A percentile compares a stretch with the other conserved stretches of the same genome.
These are phyloP conservation scores for Trachythela sp. DNA, from an alignment of 64 coral and sea anemone genomes.

Conservation along the genomic window DNA sequence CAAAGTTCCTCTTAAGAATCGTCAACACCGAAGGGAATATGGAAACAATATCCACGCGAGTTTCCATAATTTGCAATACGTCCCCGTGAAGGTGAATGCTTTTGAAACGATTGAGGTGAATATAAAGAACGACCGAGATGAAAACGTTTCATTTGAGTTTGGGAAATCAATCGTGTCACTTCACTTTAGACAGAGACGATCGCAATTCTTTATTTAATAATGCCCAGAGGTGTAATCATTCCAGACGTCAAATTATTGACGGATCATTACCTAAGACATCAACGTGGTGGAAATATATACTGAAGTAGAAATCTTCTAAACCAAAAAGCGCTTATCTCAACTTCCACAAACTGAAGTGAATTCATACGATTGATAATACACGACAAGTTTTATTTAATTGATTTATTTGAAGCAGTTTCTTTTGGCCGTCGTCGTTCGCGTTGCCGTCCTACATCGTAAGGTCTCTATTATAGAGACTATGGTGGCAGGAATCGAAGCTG, in stretches of 20 bases:
- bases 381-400: no score
- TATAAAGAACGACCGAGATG: conserved; percentile 18
- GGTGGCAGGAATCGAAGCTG: no score
- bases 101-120: conserved; percentile 28
- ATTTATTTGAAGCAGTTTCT: no score
- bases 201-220: neutral
- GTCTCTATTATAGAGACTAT: no score
- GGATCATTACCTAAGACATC: neutral
- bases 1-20: conserved; percentile 10
- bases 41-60: conserved; percentile 22
- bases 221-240: neutral
- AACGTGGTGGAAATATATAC: neutral
- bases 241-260: neutral
- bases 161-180: neutral
- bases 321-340: no score
- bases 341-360: no score
- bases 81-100: conserved; percentile 21
- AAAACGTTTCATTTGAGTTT: neutral
- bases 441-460: no score
- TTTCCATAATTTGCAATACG: conserved; percentile 39
- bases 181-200: conserved; percentile 1
- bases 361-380: no score
- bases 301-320: no score
- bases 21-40: conserved; percentile 21
- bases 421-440: no score